Percentiles rank a stretch among this genome's conserved stretches.
Conservation (phyloP, 2,113 vertebrate species). For the Albula glossodonta region DNA sequence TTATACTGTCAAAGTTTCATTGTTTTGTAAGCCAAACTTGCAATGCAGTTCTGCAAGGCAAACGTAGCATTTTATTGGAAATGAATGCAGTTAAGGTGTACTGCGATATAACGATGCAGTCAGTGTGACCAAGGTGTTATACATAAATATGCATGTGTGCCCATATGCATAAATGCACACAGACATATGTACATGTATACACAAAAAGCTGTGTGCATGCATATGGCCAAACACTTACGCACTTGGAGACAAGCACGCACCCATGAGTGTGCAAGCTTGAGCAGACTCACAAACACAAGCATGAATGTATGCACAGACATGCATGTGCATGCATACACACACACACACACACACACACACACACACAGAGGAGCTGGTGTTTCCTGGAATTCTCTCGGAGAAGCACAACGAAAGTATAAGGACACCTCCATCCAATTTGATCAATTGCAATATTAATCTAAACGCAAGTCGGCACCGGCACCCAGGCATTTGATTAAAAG, state of each 20-base stretch:
- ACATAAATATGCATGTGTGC: neutral
- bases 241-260: neutral
- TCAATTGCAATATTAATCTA: neutral
- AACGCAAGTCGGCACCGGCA: neutral
- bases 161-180: neutral
- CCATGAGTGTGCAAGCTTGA: neutral
- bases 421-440: constrained; percentile 7
- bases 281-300: neutral
- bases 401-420: neutral
- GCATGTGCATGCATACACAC: too few relatives aligned
- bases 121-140: too few relatives aligned
- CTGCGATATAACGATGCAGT: too few relatives aligned
- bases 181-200: neutral
- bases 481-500: constrained; percentile 6
- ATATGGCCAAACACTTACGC: neutral
- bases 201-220: neutral
- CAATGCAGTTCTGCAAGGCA: too few relatives aligned
- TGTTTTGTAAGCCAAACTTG: too few relatives aligned
- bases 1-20: too few relatives aligned
- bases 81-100: too few relatives aligned
- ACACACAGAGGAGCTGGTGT: neutral
- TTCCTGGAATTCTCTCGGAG: constrained; percentile 2
- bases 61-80: too few relatives aligned
- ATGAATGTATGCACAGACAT: neutral
- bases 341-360: too few relatives aligned